Evolutionary conservation across 2,797 vertebrate genomes (phyloP).

Genomic region (Pygocentrus nattereri): DNA sequence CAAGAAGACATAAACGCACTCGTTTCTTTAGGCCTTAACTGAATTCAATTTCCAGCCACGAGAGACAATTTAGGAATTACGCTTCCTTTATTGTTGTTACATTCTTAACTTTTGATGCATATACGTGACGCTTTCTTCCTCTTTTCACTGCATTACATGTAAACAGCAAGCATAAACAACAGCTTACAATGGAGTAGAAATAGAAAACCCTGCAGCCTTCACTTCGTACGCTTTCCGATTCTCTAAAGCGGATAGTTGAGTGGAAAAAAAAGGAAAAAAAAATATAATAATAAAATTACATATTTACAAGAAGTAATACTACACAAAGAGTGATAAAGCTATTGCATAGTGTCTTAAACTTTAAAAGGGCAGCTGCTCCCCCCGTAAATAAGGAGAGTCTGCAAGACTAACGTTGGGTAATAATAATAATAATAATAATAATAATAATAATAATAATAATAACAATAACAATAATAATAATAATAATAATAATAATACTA

Average conservation of each 20-base stretch:
- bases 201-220: constrained; percentile 48
- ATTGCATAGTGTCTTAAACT: constrained; percentile 59
- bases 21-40: neutral
- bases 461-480: constrained; percentile 30
- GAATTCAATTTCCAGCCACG: neutral
- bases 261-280: constrained; percentile 36
- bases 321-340: constrained; percentile 39
- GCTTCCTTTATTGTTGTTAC: constrained; percentile 50
- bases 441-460: constrained; percentile 38
- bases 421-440: constrained; percentile 14
- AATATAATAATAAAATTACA: constrained; percentile 51
- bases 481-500: too few relatives aligned
- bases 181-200: constrained; percentile 54
- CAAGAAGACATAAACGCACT: neutral
- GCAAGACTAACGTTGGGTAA: neutral
- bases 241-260: constrained; percentile 27
- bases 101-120: constrained; percentile 56
- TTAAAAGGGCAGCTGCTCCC: too few relatives aligned
- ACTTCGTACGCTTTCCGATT: constrained; percentile 1
- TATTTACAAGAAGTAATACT: constrained; percentile 58
- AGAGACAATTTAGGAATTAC: constrained; percentile 38
- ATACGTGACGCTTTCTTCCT: constrained; percentile 40
- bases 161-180: constrained; percentile 61
- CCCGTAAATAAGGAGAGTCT: constrained; percentile 23
- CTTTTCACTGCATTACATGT: constrained; percentile 53